phyloP scores from a whole-genome alignment of 2,113 vertebrate species.

The Aegypius monachus region DNA sequence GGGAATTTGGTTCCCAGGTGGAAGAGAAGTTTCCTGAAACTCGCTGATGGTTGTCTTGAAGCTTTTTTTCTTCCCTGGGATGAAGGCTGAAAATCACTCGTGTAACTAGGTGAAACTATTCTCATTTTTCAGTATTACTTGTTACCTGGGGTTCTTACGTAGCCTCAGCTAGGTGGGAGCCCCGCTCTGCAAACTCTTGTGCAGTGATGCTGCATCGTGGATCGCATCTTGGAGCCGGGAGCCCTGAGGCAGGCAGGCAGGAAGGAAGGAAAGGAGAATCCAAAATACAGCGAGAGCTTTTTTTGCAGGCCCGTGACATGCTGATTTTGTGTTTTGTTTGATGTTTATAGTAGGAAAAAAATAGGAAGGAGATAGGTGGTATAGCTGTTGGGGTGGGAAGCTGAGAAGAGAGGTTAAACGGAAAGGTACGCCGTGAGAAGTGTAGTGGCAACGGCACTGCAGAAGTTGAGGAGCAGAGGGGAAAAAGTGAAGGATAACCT shows the following conservation, averaged over 20 bases:
- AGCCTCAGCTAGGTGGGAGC: neutral
- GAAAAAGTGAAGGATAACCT: neutral
- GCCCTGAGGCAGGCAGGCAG: neutral
- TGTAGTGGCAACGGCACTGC: neutral
- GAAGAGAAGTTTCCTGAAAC: neutral
- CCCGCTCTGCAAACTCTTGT: neutral
- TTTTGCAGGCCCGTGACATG: neutral
- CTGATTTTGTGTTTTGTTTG: neutral
- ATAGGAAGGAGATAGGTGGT: neutral
- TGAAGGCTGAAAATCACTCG: neutral
- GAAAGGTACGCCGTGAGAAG: neutral
- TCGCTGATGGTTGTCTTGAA: neutral
- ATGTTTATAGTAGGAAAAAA: neutral
- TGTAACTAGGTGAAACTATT: neutral
- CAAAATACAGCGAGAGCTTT: neutral
- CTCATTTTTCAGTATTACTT: neutral
- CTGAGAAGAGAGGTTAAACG: neutral
- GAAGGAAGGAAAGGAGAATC: neutral
- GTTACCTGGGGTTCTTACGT: rapidly evolving
- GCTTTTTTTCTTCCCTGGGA: no score
- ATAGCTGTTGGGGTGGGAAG: neutral
- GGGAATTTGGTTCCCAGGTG: neutral
- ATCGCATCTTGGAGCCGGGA: neutral
- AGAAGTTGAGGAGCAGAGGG: neutral
- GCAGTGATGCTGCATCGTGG: neutral